Conservation (phyloP, 2,113 vertebrate species). For the Pterocles burchelli region DNA sequence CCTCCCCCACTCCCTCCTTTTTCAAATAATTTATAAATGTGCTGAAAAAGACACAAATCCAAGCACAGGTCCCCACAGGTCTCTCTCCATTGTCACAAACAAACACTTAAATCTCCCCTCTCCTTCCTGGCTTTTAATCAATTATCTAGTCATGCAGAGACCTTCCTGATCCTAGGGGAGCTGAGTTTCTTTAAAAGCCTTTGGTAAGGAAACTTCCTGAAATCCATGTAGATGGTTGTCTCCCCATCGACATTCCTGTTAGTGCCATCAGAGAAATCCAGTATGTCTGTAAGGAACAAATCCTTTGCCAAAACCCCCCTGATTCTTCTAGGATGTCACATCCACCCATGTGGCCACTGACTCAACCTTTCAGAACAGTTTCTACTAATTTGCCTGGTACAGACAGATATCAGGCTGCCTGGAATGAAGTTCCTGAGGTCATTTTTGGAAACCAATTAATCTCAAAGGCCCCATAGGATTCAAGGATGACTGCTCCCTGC, state of each 20-base stretch:
- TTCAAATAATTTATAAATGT: neutral
- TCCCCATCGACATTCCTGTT: neutral
- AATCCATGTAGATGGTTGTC: accelerated
- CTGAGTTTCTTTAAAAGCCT: neutral
- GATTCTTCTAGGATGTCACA: neutral
- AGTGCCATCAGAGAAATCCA: neutral
- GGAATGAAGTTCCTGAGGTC: neutral
- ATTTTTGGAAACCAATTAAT: neutral
- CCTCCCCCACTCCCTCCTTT: neutral
- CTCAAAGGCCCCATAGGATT: neutral
- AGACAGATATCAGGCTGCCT: neutral
- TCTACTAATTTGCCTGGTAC: neutral
- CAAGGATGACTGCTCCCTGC: neutral
- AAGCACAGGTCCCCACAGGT: neutral
- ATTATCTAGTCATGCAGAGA: neutral
- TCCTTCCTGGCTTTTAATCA: neutral
- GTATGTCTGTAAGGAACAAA: neutral
- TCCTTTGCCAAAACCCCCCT: accelerated
- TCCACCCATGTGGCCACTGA: neutral
- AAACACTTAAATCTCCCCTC: neutral
- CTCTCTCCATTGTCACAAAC: neutral
- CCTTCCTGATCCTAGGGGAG: neutral
- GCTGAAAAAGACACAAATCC: neutral
- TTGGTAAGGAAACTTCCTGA: neutral
- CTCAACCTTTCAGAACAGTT: neutral